These are phyloP conservation scores for Redunca redunca DNA, from an alignment of 2,113 vertebrate genomes.

Conservation along the genomic window DNA sequence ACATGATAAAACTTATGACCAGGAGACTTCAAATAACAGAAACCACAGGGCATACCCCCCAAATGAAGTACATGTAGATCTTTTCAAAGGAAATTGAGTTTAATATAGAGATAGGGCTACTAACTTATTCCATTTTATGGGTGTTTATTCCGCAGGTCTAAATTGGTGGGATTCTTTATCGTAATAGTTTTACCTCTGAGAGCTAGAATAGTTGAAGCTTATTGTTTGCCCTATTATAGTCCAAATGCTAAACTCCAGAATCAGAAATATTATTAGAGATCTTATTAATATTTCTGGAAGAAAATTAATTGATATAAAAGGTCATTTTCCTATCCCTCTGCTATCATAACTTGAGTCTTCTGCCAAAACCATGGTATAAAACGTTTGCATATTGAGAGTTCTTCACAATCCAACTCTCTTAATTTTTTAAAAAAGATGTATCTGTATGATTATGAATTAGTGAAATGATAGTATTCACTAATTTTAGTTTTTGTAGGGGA, in stretches of 20 bases:
- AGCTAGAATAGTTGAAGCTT: neutral
- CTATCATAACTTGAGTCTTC: neutral
- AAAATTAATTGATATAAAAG: constrained; percentile 49
- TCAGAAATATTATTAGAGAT: constrained; percentile 31
- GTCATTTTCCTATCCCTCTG: neutral
- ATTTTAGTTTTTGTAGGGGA: neutral
- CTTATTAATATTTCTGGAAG: constrained; percentile 52
- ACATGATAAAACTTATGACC: constrained; percentile 33
- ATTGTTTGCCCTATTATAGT: constrained; percentile 32
- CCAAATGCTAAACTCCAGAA: constrained; percentile 1
- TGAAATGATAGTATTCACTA: neutral
- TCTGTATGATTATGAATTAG: neutral
- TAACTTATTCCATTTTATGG: constrained; percentile 34
- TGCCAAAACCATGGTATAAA: neutral
- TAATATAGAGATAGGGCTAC: constrained; percentile 36
- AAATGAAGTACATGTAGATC: constrained; percentile 22
- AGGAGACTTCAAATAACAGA: constrained; percentile 58
- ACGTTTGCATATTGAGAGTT: neutral
- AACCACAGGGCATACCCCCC: constrained; percentile 35
- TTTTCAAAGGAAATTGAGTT: constrained; percentile 32
- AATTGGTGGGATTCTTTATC: constrained; percentile 62
- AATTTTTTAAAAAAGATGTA: neutral
- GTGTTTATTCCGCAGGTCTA: constrained; percentile 59
- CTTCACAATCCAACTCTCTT: neutral
- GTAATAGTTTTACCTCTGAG: constrained; percentile 39